A percentile compares a stretch with the other conserved stretches of the same genome.
phyloP scores from a whole-genome alignment of 2,888 invertebrate genomes.

The Corbicula japonica region DNA sequence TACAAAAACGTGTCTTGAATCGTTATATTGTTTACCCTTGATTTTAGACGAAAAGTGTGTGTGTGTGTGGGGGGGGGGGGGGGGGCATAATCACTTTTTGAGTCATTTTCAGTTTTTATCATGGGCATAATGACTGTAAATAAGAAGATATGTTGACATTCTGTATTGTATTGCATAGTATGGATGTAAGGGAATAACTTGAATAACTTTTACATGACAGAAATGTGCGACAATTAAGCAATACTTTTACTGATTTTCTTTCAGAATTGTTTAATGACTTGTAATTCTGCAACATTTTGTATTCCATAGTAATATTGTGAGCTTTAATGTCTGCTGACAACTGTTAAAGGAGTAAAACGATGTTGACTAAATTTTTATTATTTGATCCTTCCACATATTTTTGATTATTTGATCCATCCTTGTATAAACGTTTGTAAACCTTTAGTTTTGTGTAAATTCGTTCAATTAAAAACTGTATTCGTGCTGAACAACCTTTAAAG shows the following conservation, averaged over 20 bases:
- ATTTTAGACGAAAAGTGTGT: slow-evolving; percentile 4
- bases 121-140: not conserved
- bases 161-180: slow-evolving; percentile 2
- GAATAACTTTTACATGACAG: slow-evolving; percentile 1
- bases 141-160: not conserved
- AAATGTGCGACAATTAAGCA: not conserved
- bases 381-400: too few species aligned
- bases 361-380: too few species aligned
- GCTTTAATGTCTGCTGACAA: not conserved
- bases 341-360: too few species aligned
- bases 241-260: not conserved
- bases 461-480: too few species aligned
- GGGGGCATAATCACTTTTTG: not conserved
- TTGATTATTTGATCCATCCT: too few species aligned
- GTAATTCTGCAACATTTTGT: not conserved
- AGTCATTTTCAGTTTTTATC: not conserved
- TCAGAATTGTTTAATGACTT: not conserved
- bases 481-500: too few species aligned
- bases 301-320: not conserved
- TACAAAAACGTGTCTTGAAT: not conserved
- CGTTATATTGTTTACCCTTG: not conserved
- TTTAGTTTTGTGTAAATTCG: too few species aligned
- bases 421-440: too few species aligned
- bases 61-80: too few species aligned
- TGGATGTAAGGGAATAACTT: not conserved